Evolutionary conservation across 1,140 invertebrate species (phyloP), one percentile per base, ranked within the genome.

Genomic region (Alviniconcha marisindica): DNA sequence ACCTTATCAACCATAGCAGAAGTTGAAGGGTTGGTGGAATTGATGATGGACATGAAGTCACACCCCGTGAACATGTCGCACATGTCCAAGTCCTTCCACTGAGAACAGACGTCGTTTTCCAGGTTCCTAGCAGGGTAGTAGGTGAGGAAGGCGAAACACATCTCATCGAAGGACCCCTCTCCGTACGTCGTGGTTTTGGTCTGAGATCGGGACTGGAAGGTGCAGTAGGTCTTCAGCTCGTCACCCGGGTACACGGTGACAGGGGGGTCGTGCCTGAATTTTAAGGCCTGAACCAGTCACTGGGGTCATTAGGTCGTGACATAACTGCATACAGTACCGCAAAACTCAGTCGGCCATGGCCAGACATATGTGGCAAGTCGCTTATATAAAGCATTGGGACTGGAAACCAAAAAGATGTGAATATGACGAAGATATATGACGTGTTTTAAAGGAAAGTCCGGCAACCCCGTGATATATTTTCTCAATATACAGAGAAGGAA

Each of bases 201-300:
- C 38, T 28, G 21, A 0, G 56, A 77, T 5, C 24, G 7, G 1
- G 71, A 66, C 24, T 71, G 71, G 36, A 63, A 77, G 18, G 54
- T 54, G 56, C 74, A 77, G 24, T 1, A 36, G 12, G 71, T 63
- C 21, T 31, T 76, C 7, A 66, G 44, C 18, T 60, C 15, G 54
- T 83, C 71, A 0, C 74, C 73, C 7, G 73, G 82, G 14, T 38
- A 48, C 3, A 77, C 21, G n/a, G 51, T 38, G 21, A 77, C 5
- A 0, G 60, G 74, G 14, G 81, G 69, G 33, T 87, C 48, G 77
- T 82, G 87, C 42, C 89, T 90, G 80, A 21, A 83, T 10, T 51
- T 51, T 10, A 51, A 10, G 48, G 7, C 7, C 7, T 51, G 48
- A 7, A 51, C 48, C 7, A n/a, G 28, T 7, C 18, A 24, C 56